Conservation (phyloP, 2,113 vertebrate genomes). For the Ceyx margarethae region DNA sequence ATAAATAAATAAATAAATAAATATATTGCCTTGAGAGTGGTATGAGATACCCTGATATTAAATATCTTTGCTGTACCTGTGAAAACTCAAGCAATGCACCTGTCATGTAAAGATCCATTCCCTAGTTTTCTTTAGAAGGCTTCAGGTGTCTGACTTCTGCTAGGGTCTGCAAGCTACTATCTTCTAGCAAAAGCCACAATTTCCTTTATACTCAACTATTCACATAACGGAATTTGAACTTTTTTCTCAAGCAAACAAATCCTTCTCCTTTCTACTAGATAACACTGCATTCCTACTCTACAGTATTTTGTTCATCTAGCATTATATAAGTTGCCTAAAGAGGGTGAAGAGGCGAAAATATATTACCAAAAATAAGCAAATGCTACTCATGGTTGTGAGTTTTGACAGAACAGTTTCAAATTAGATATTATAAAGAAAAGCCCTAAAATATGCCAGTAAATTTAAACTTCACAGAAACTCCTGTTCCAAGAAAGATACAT, state of each 20-base stretch:
- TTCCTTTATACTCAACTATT: not conserved
- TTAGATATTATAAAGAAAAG: not conserved
- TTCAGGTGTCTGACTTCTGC: not conserved
- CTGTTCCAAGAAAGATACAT: not conserved
- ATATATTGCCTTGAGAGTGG: not conserved
- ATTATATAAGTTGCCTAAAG: not conserved
- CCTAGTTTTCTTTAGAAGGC: not conserved
- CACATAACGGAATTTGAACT: not conserved
- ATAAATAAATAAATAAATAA: too few relatives aligned
- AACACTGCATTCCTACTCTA: not conserved
- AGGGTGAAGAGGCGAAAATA: not conserved
- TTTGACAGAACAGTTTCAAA: not conserved
- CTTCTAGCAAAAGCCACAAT: not conserved
- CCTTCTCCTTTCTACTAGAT: not conserved
- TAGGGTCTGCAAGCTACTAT: not conserved
- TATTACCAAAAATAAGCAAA: not conserved
- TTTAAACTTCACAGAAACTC: not conserved
- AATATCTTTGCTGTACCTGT: not conserved
- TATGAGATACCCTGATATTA: not conserved
- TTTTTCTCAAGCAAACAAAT: not conserved
- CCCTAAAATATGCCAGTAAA: not conserved
- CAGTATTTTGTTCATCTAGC: not conserved
- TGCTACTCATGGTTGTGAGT: not conserved
- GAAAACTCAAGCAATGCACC: not conserved
- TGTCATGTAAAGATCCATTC: not conserved